These are phyloP conservation scores for Cynocephalus volans DNA, from an alignment of 2,113 vertebrate genomes.

Conservation along the genomic window DNA sequence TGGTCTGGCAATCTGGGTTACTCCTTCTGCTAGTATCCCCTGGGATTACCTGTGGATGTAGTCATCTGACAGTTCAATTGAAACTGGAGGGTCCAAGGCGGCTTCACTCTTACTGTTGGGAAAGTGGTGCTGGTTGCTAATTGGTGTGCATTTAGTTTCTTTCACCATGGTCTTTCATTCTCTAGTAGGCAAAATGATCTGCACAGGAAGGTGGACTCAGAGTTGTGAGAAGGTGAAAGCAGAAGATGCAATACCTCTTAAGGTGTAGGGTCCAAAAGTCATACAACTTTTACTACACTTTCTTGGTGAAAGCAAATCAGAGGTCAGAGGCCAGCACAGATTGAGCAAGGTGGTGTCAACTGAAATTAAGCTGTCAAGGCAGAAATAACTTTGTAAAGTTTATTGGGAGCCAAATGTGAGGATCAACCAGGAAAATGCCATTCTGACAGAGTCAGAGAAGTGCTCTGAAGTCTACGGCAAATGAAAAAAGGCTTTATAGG, in stretches of 20 bases:
- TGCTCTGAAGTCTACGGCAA: too few species aligned
- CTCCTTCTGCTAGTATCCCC: not conserved
- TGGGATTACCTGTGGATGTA: not conserved
- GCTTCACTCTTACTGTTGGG: not conserved
- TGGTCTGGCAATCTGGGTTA: not conserved
- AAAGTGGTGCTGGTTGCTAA: not conserved
- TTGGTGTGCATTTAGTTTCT: too few species aligned
- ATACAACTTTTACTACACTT: not conserved
- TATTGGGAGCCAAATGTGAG: too few species aligned
- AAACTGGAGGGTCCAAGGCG: not conserved
- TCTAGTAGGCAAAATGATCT: not conserved
- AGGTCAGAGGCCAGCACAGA: not conserved
- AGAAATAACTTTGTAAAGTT: too few species aligned
- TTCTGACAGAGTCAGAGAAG: too few species aligned
- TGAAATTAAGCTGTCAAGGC: too few species aligned
- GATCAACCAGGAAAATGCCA: too few species aligned
- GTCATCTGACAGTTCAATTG: not conserved
- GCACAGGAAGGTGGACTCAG: not conserved
- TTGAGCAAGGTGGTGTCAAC: not conserved
- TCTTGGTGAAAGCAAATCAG: not conserved
- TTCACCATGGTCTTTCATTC: not conserved
- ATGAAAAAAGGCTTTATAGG: too few species aligned
- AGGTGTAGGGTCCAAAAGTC: not conserved
- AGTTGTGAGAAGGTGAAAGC: not conserved
- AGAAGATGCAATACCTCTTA: not conserved